Conservation (phyloP, 2,113 vertebrate genomes). For the human (Homo sapiens) region GRCh38 chr7:157514501-157515000, state of each 20-base stretch:
- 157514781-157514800: not conserved
- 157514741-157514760: fast-evolving
- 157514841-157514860: not conserved
- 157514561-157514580: not conserved
- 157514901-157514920: not conserved
- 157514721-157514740: not conserved
- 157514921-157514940: not conserved
- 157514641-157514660: not conserved
- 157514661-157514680: not conserved
- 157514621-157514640: no score
- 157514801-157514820: not conserved
- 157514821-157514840: not conserved
- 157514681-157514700: not conserved
- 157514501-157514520: not conserved
- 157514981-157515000: not conserved
- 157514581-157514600: not conserved
- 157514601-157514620: no score
- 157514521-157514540: no score
- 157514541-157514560: not conserved
- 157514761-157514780: not conserved
- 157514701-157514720: not conserved
- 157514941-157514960: not conserved
- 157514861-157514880: not conserved
- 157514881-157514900: not conserved
- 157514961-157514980: not conserved